phyloP scores from a whole-genome alignment of 2,888 invertebrate species.

The Drosophila longiperda region DNA sequence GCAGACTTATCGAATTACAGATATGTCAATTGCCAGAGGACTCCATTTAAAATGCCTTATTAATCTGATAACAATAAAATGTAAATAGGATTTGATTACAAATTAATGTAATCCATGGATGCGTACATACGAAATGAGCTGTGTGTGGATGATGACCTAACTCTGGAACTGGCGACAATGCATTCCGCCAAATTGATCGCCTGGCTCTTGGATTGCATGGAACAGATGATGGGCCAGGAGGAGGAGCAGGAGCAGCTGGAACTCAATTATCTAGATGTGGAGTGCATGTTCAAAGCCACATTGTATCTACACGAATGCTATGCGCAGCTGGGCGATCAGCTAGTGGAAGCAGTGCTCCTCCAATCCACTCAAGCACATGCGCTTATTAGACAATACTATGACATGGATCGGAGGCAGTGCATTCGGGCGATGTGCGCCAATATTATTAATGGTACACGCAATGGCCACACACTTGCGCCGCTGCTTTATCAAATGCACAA shows the following conservation, averaged over 20 bases:
- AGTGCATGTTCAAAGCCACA: slow-evolving; percentile 63
- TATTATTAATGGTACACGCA: slow-evolving; percentile 46
- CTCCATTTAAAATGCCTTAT: not conserved
- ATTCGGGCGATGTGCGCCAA: slow-evolving; percentile 45
- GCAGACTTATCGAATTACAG: not conserved
- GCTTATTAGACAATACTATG: slow-evolving; percentile 29
- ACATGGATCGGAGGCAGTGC: slow-evolving; percentile 22
- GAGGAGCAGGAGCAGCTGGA: slow-evolving; percentile 34
- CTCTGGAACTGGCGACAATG: slow-evolving; percentile 49
- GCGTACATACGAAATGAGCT: slow-evolving; percentile 59
- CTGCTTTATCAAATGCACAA: slow-evolving; percentile 60
- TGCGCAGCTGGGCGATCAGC: slow-evolving; percentile 47
- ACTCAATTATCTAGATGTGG: slow-evolving; percentile 49
- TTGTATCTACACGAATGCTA: slow-evolving; percentile 63
- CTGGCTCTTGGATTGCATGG: slow-evolving; percentile 60
- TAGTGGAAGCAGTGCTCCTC: slow-evolving; percentile 40
- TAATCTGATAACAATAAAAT: slow-evolving; percentile 4
- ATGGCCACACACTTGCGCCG: slow-evolving; percentile 53
- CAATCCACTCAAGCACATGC: slow-evolving; percentile 30
- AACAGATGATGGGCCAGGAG: slow-evolving; percentile 9
- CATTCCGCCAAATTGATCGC: slow-evolving; percentile 57
- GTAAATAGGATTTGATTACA: not conserved
- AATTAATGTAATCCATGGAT: slow-evolving; percentile 42
- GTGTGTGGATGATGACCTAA: slow-evolving; percentile 27
- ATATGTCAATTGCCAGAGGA: not conserved